These are phyloP conservation scores for Notarius lentiginosus DNA, from an alignment of 2,113 vertebrate species.

Conservation along the genomic window DNA sequence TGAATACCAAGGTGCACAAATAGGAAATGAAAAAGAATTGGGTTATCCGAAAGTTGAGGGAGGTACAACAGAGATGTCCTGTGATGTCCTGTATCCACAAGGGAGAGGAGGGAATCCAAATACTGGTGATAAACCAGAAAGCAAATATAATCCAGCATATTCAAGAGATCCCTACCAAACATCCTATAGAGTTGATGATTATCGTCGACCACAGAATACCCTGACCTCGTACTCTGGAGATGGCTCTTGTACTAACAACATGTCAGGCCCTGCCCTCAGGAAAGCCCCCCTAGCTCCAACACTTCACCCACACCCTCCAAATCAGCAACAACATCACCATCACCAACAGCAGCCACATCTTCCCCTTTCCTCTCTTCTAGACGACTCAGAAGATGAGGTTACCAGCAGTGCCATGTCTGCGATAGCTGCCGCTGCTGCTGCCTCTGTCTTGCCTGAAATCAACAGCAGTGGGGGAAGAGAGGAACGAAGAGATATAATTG, in stretches of 20 bases:
- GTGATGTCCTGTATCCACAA: slow-evolving; percentile 49
- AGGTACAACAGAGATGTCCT: slow-evolving; percentile 48
- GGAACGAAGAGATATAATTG: slow-evolving; percentile 75
- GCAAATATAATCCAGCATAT: slow-evolving; percentile 70
- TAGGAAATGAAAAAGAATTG: slow-evolving; percentile 46
- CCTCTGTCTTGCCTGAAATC: slow-evolving; percentile 66
- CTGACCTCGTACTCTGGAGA: slow-evolving; percentile 66
- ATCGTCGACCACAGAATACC: slow-evolving; percentile 63
- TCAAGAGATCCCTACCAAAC: slow-evolving; percentile 72
- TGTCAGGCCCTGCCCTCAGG: slow-evolving; percentile 69
- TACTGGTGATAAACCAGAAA: slow-evolving; percentile 46
- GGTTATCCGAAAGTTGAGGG: slow-evolving; percentile 53
- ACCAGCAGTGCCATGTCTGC: slow-evolving; percentile 80
- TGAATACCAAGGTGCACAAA: slow-evolving; percentile 51
- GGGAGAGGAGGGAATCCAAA: slow-evolving; percentile 47
- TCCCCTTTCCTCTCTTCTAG: slow-evolving; percentile 75
- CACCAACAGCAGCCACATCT: slow-evolving; percentile 75
- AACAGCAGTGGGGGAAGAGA: slow-evolving; percentile 67
- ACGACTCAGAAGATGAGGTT: slow-evolving; percentile 79
- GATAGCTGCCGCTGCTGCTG: slow-evolving; percentile 75
- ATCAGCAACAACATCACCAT: slow-evolving; percentile 65
- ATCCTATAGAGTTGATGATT: slow-evolving; percentile 67
- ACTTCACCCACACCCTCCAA: slow-evolving; percentile 76
- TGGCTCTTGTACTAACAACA: slow-evolving; percentile 59
- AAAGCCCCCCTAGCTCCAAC: slow-evolving; percentile 78